Evolutionary conservation across 2,888 invertebrate genomes (phyloP).

Genomic region (Melanostoma mellinum): DNA sequence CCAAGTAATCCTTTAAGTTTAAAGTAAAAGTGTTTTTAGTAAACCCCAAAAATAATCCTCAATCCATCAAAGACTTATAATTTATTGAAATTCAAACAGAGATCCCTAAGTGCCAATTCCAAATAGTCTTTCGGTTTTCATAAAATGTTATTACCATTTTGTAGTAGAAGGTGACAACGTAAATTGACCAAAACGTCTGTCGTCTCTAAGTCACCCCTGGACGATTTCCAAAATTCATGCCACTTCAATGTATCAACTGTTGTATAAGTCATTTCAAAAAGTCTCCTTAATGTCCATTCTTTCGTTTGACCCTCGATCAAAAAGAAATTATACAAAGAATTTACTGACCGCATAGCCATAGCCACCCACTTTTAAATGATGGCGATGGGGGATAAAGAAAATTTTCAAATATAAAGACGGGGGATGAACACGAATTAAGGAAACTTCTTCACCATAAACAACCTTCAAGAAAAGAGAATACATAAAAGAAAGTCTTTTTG

Average conservation of each 20-base stretch:
- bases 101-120: constrained; percentile 70
- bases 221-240: constrained; percentile 15
- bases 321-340: constrained; percentile 71
- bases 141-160: constrained; percentile 43
- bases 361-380: constrained; percentile 13
- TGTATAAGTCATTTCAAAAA: constrained; percentile 46
- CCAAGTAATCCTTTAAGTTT: constrained; percentile 45
- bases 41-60: constrained; percentile 28
- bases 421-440: constrained; percentile 49
- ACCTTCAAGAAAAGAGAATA: constrained; percentile 51
- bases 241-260: constrained; percentile 46
- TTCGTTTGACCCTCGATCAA: constrained; percentile 65
- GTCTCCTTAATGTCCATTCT: constrained; percentile 45
- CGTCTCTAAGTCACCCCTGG: constrained; percentile 20
- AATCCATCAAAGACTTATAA: constrained; percentile 70
- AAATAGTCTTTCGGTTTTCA: constrained; percentile 57
- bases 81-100: constrained; percentile 70
- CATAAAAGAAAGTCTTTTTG: constrained; percentile 59
- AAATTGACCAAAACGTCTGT: constrained; percentile 71
- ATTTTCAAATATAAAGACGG: constrained; percentile 67
- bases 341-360: constrained; percentile 43
- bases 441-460: constrained; percentile 17
- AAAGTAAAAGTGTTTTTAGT: background rate
- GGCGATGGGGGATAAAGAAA: constrained; percentile 1
- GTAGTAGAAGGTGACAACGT: constrained; percentile 63